Evolutionary conservation across 2,797 vertebrate species (phyloP).

Genomic region (Aselliscus stoliczkanus): DNA sequence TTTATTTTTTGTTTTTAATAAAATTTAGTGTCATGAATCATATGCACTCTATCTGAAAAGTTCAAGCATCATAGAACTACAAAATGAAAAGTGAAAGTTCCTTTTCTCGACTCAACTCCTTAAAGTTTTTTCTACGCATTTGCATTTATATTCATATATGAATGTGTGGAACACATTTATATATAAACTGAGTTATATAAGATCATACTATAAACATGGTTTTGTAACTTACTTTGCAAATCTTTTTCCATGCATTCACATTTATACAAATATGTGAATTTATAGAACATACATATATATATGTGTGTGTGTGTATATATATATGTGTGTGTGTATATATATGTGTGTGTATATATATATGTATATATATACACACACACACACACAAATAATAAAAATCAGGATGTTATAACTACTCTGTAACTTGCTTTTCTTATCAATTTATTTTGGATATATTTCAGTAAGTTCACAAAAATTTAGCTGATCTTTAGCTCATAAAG

Average conservation of each 20-base stretch:
- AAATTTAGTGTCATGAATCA: not conserved
- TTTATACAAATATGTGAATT: not conserved
- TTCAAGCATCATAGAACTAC: not conserved
- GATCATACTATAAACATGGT: not conserved
- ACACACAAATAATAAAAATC: not conserved
- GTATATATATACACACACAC: too few relatives aligned
- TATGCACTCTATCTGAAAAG: not conserved
- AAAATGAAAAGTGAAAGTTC: not conserved
- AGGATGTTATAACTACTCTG: not conserved
- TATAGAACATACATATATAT: not conserved
- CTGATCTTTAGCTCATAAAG: not conserved
- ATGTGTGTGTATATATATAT: too few relatives aligned
- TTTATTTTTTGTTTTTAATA: conserved; percentile 15
- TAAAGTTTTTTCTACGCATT: not conserved
- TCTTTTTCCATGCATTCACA: not conserved
- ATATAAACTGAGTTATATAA: not conserved
- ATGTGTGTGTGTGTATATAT: too few relatives aligned
- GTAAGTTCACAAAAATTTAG: not conserved
- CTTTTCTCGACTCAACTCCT: not conserved
- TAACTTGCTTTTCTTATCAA: not conserved
- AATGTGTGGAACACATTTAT: not conserved
- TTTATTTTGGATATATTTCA: conserved; percentile 12
- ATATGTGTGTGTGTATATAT: too few relatives aligned
- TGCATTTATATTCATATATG: not conserved
- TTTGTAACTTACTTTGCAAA: not conserved